Percentiles rank a stretch among this genome's conserved stretches.
These are phyloP conservation scores for Rhaphigaster nebulosa DNA, from an alignment of 2,888 invertebrate genomes.

Conservation along the genomic window DNA sequence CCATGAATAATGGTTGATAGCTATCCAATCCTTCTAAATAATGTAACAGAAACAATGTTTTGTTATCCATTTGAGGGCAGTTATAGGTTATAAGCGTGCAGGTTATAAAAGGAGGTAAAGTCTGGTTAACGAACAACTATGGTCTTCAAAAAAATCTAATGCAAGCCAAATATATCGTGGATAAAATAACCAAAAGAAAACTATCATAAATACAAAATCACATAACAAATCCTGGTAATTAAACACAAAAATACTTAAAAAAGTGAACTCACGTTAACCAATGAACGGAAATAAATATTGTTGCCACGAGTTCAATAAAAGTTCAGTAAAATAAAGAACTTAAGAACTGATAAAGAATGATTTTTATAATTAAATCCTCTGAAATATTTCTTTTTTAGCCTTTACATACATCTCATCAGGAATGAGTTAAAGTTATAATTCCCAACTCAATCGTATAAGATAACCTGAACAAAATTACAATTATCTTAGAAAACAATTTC, in stretches of 20 bases:
- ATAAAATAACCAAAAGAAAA: neutral
- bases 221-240: neutral
- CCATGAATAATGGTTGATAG: constrained; percentile 3
- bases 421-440: neutral
- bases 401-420: neutral
- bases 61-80: constrained; percentile 38
- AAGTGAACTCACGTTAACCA: neutral
- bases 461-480: too few species aligned
- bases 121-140: neutral
- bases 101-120: constrained; percentile 42
- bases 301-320: neutral
- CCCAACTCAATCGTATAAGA: neutral
- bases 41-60: neutral
- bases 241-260: neutral
- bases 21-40: constrained; percentile 30
- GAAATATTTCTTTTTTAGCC: neutral
- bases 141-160: neutral
- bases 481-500: too few species aligned
- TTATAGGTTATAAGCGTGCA: constrained; percentile 13
- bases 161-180: neutral
- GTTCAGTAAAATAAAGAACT: neutral
- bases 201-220: neutral
- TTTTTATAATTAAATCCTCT: neutral
- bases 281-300: neutral
- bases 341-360: neutral